Base-by-base conservation (phyloP, 2,797 vertebrate genomes). In the Pelobates cultripes region DNA sequence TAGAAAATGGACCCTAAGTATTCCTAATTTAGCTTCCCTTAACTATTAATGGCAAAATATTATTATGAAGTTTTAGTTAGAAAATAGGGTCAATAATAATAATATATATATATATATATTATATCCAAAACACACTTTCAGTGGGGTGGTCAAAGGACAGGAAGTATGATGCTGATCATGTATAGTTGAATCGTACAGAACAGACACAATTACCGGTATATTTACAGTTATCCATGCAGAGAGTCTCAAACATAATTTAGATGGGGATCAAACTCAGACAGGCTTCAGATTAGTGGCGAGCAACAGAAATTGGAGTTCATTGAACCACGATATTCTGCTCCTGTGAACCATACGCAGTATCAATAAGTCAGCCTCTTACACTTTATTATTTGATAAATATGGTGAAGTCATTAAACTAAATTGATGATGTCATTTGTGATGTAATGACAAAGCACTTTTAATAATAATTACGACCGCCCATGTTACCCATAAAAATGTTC, bases 371-470 rank as follows among this genome's bases (percentile, higher is more conserved):
- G 43, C 51, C 55, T 78, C 76, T 69, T 44, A 74, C 51, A 51
- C 7, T 74, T 63, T 83, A 78, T 69, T 74, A 61, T 78, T 73
- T 78, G 51, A 83, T 83, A 74, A 77, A n/a, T n/a, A n/a, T n/a
- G n/a, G 28, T 83, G 81, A 78, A 73, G 43, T 82, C 74, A 82
- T 82, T 82, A 77, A 83, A 70, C 43, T 40, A 75, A 83, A 83
- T 73, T 61, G 64, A 83, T 74, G 81, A 83, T 74, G 80, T 82
- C 69, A 82, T 77, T 82, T 78, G 76, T 74, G 76, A 78, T 83
- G 81, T 78, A 83, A 78, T 78, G 71, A 78, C 81, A 78, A 73
- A 69, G 53, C 63, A 61, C 71, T 74, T 78, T 83, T 63, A 83
- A 74, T 74, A 83, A 83, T 73, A 83, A 83, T 78, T 70, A 74